Conservation (phyloP, 1,140 invertebrate species). For the Zophobas atratus region DNA sequence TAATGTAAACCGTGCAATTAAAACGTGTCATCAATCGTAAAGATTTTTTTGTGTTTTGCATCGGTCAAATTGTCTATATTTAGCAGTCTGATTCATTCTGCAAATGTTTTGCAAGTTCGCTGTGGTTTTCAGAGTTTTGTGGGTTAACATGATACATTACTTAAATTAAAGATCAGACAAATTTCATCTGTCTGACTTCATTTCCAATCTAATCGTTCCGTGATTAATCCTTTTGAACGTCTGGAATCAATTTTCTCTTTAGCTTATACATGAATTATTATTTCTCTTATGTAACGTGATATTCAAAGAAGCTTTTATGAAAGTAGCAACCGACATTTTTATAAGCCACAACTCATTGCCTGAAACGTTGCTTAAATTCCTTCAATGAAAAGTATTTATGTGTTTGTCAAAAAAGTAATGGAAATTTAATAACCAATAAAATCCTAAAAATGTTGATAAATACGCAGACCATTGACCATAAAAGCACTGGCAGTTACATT, state of each 20-base stretch:
- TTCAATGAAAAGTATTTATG: slow-evolving; percentile 10
- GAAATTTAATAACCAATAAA: slow-evolving; percentile 14
- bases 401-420: not conserved
- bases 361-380: not conserved
- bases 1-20: not conserved
- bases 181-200: not conserved
- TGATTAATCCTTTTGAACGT: slow-evolving; percentile 5
- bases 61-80: slow-evolving; percentile 13
- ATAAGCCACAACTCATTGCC: not conserved
- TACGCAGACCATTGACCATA: not conserved
- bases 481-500: slow-evolving; percentile 10
- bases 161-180: not conserved
- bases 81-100: slow-evolving; percentile 1
- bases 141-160: not conserved
- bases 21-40: slow-evolving; percentile 3
- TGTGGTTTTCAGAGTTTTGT: not conserved
- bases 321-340: slow-evolving; percentile 5
- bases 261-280: not conserved
- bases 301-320: slow-evolving; percentile 24
- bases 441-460: slow-evolving; percentile 23
- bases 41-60: slow-evolving; percentile 1
- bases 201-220: not conserved
- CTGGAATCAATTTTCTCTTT: slow-evolving; percentile 6
- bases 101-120: slow-evolving; percentile 7
- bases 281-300: slow-evolving; percentile 15